phyloP scores from a whole-genome alignment of 2,797 vertebrate genomes.

The Gadopsis bispinosus region DNA sequence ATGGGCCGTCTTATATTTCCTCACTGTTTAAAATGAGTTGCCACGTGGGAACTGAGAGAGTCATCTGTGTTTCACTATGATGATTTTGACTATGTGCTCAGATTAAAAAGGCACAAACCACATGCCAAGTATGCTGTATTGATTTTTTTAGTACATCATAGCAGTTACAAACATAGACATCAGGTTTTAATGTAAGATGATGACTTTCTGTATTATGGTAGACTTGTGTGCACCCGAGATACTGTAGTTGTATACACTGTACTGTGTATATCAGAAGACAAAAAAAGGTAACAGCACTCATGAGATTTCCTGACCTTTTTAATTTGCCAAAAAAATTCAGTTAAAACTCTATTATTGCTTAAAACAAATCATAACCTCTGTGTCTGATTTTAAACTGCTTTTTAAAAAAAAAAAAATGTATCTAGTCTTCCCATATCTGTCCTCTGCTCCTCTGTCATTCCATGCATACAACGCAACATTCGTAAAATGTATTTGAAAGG shows the following conservation, averaged over 20 bases:
- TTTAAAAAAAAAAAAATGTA: not conserved
- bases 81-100: constrained; percentile 8
- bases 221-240: not conserved
- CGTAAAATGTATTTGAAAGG: not conserved
- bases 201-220: not conserved
- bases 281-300: not conserved
- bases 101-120: constrained; percentile 15
- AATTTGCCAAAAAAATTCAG: not conserved
- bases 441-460: not conserved
- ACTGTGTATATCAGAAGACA: not conserved
- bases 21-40: constrained; percentile 15
- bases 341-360: not conserved
- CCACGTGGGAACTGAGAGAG: constrained; percentile 29
- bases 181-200: not conserved
- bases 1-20: constrained; percentile 30
- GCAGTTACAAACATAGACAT: constrained; percentile 11
- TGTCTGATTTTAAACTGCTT: not conserved
- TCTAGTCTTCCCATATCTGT: not conserved
- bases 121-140: constrained; percentile 5
- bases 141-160: not conserved
- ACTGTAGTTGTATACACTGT: too few species aligned
- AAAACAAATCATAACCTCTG: not conserved
- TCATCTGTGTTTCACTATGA: constrained; percentile 37
- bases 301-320: not conserved
- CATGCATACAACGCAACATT: not conserved